phyloP scores from a whole-genome alignment of 2,797 vertebrate species.

The Spinibarbus caldwelli region DNA sequence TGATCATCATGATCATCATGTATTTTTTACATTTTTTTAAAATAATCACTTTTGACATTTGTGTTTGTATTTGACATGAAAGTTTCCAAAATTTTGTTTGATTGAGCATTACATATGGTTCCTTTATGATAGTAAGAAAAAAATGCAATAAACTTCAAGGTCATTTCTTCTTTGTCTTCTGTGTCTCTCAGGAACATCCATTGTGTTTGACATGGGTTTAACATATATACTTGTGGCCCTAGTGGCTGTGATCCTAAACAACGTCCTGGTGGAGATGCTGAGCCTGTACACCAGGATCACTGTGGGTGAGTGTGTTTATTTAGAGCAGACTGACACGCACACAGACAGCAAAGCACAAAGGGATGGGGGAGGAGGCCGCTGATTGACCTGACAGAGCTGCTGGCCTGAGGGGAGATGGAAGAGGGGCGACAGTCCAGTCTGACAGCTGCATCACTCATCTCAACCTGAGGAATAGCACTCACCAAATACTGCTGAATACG shows the following conservation, averaged over 20 bases:
- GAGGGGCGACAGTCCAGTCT: conserved; percentile 19
- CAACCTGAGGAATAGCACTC: conserved; percentile 32
- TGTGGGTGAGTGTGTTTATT: conserved; percentile 79
- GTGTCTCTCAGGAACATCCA: conserved; percentile 87
- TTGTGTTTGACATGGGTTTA: conserved; percentile 97
- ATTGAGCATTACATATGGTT: too few species aligned
- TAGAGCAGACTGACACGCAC: too few species aligned
- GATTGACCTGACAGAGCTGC: conserved; percentile 47
- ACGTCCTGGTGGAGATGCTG: conserved; percentile 91
- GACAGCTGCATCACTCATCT: conserved; percentile 44
- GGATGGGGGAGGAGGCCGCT: conserved; percentile 37
- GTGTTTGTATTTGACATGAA: too few species aligned
- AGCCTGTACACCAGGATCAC: conserved; percentile 93
- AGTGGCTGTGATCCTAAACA: conserved; percentile 93
- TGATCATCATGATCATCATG: too few species aligned
- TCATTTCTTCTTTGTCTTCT: conserved; percentile 9
- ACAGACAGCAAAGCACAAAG: conserved; percentile 23
- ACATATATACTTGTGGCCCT: conserved; percentile 95
- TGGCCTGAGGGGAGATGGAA: conserved; percentile 40
- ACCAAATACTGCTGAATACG: conserved; percentile 22
- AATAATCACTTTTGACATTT: too few species aligned
- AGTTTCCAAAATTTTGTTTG: too few species aligned
- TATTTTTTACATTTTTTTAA: too few species aligned
- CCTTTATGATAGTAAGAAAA: too few species aligned
- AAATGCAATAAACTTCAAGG: too few species aligned